Base-by-base conservation (phyloP, 23 tunicate genomes). In the Styela clava region DNA sequence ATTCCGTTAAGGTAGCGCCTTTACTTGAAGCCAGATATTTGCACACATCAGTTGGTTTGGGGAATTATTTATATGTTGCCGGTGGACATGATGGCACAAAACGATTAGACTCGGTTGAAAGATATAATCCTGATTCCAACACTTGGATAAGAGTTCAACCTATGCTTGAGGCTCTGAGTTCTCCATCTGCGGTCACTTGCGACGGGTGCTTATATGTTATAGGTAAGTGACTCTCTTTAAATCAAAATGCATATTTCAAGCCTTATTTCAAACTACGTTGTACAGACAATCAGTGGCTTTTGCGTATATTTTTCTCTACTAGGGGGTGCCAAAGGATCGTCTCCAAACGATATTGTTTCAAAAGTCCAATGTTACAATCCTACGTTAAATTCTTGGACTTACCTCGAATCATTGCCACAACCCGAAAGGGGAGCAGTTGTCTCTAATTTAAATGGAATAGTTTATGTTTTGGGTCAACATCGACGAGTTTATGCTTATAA, bases 1-100 rank as follows among this genome's bases (percentile, higher is more conserved):
- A n/a, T n/a, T n/a, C n/a, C n/a, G n/a, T n/a, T n/a, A n/a, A 91
- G 92, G 92, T 94, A 0, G 98, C 98, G 1, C 94, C 98, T 2
- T 79, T 94, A 89, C 22, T 74, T 1, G 74, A 82, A 78, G 91
- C 91, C 26, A 79, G 98, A 36, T 94, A 85, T 73, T 82, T 94
- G 25, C 98, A 94, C 79, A 74, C 95, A 24, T 94, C 98, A 24
- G 88, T 83, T 32, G 91, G 82, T 31, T 63, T 94, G 28, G 88
- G 91, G n/a, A 84, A 85, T 34, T 71, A 52, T 83, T 82, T 94
- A 18, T 94, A 88, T 83, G 98, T 94, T 56, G 89, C 86, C 1
- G 98, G 98, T 1, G 98, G 98, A n/a, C 86, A 82, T 79, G 68
- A 94, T 62, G 89, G 89, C 18, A 78, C 35, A 30, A 27, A 73